Evolutionary conservation across 1,140 invertebrate species (phyloP), one percentile per base, ranked within the genome.

Genomic region (Habropoda laboriosa): DNA sequence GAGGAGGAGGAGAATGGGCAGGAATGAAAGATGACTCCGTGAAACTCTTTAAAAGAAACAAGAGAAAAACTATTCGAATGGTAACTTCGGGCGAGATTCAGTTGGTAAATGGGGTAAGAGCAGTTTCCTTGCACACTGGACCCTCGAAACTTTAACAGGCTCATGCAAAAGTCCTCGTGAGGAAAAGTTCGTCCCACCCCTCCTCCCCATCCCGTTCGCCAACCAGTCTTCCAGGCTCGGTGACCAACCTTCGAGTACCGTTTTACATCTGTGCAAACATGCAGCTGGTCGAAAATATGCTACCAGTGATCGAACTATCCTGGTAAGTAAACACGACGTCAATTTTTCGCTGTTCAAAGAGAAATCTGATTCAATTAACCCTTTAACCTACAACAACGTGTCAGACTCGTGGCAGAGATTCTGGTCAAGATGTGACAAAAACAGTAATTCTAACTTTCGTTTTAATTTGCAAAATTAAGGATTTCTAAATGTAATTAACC

Each of bases 141-240:
- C 77, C 35, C 55, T 82, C 49, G 55, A 68, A 83, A 83, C 53
- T 83, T 82, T 51, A 35, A n/a, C 63, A 67, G 60, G 55, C 58
- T 68, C 67, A 61, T 73, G 70, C 32, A 83, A 80, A 74, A 79
- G 57, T 79, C 61, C 35, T 27, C 35, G 67, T 55, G 45, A n/a
- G n/a, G n/a, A 21, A 38, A 82, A 84, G 70, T 82, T 84, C 72
- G n/a, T 32, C n/a, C n/a, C n/a, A n/a, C n/a, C n/a, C n/a, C n/a
- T n/a, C n/a, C n/a, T n/a, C n/a, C n/a, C n/a, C n/a, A n/a, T n/a
- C n/a, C n/a, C n/a, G n/a, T n/a, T n/a, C n/a, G n/a, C n/a, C n/a
- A n/a, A n/a, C n/a, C 38, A 30, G 40, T 82, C 60, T 72, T 73
- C 58, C 42, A 40, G 38, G 30, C 70, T 40, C 70, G 66, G 57